A percentile compares a stretch with the other conserved stretches of the same genome.
Conservation (phyloP, 2,113 vertebrate genomes). For the Hirundichthys speculiger region DNA sequence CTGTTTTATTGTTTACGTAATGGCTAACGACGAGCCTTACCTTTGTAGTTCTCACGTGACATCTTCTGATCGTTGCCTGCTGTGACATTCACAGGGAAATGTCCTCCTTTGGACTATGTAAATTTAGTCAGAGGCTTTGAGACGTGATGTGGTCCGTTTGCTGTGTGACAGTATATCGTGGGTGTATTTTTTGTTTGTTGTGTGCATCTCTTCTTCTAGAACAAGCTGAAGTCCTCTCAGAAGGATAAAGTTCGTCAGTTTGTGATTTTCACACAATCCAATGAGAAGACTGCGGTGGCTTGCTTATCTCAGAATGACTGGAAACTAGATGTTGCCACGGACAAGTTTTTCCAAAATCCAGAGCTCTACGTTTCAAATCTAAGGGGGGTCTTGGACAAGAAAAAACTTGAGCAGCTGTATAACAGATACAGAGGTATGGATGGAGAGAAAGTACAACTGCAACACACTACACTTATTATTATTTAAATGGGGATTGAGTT, state of each 20-base stretch:
- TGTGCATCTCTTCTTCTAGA: constrained; percentile 83
- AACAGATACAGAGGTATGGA: constrained; percentile 93
- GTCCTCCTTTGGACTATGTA: too few relatives aligned
- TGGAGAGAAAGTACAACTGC: too few relatives aligned
- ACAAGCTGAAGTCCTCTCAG: constrained; percentile 99
- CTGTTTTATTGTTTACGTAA: too few relatives aligned
- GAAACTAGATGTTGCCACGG: constrained; percentile 98
- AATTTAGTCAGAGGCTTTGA: too few relatives aligned
- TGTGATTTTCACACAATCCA: constrained; percentile 99
- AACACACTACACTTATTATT: not conserved
- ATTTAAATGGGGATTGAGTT: not conserved
- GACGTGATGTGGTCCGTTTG: not conserved
- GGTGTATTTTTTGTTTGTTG: constrained; percentile 3
- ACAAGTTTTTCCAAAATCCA: constrained; percentile 98
- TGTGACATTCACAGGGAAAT: too few relatives aligned
- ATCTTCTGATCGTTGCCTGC: too few relatives aligned
- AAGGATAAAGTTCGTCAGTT: constrained; percentile 99
- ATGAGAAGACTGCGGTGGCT: constrained; percentile 96
- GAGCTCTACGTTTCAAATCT: constrained; percentile 94
- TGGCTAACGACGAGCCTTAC: too few relatives aligned
- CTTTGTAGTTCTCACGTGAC: too few relatives aligned
- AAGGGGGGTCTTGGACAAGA: constrained; percentile 93
- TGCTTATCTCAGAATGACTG: constrained; percentile 98
- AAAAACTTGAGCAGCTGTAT: constrained; percentile 95
- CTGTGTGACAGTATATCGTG: not conserved